A percentile compares a stretch with the other conserved stretches of the same genome.
Conservation (phyloP, 30 jellyfish, hydroid and myxozoan species). For the Aurelia aurita complex sp. Pacific region DNA sequence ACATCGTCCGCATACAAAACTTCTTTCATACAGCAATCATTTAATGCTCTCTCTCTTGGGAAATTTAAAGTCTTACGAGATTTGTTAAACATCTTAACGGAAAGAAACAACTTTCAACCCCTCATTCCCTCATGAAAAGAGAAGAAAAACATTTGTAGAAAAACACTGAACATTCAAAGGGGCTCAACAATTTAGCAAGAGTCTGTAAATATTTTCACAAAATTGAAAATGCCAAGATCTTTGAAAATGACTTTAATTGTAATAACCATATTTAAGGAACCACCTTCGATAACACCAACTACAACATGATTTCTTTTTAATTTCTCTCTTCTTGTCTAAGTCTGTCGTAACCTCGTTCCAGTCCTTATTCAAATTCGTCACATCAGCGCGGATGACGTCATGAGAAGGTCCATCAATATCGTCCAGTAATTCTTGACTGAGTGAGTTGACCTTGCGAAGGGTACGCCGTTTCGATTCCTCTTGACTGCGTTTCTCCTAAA, state of each 20-base stretch:
- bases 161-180: not conserved
- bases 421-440: slow-evolving; percentile 63
- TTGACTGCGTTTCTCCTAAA: slow-evolving; percentile 76
- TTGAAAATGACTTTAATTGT: slow-evolving; percentile 15
- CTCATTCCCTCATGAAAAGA: too few relatives aligned
- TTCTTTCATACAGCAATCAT: too few relatives aligned
- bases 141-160: too few relatives aligned
- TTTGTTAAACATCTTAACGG: too few relatives aligned
- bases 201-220: not conserved
- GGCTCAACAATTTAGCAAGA: not conserved
- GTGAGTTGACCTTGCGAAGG: slow-evolving; percentile 49
- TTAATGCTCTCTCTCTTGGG: too few relatives aligned
- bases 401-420: slow-evolving; percentile 79
- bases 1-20: too few relatives aligned
- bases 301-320: slow-evolving; percentile 75
- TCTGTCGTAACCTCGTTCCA: slow-evolving; percentile 72
- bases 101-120: too few relatives aligned
- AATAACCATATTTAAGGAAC: slow-evolving; percentile 75
- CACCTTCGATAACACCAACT: slow-evolving; percentile 86
- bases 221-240: not conserved
- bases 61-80: too few relatives aligned
- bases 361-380: slow-evolving; percentile 66
- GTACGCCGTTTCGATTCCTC: slow-evolving; percentile 21
- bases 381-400: slow-evolving; percentile 44
- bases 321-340: slow-evolving; percentile 49